Evolutionary conservation across 2,113 vertebrate species (phyloP).

Genomic region (Eubucco bourcierii): DNA sequence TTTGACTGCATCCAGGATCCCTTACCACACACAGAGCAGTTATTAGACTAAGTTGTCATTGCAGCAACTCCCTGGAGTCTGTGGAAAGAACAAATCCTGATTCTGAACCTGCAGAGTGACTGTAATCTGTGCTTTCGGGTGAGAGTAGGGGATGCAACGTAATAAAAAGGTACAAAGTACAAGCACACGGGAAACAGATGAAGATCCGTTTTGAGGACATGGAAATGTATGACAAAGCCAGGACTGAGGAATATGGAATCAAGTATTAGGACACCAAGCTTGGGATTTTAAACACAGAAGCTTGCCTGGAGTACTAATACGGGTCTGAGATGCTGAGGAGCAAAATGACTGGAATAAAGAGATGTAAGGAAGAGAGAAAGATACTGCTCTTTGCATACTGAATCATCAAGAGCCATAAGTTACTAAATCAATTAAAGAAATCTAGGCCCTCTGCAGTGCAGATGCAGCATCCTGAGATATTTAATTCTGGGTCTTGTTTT

Average conservation of each 20-base stretch:
- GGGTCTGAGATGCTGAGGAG: background rate
- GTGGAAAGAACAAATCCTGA: background rate
- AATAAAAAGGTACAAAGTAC: background rate
- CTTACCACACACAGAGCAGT: background rate
- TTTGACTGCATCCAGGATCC: background rate
- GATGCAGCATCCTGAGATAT: background rate
- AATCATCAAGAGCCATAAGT: background rate
- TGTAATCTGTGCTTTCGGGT: background rate
- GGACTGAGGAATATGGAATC: background rate
- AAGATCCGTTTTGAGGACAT: background rate
- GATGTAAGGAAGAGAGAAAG: background rate
- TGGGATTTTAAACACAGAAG: background rate
- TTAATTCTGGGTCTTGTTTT: background rate
- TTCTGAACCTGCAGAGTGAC: background rate
- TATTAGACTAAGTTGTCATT: background rate
- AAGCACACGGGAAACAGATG: background rate
- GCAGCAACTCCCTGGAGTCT: background rate
- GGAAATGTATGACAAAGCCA: background rate
- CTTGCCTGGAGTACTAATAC: background rate
- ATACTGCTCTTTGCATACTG: rapidly evolving
- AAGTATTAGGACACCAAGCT: background rate
- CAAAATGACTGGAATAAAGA: background rate
- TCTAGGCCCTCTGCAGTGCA: background rate
- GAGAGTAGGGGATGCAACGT: background rate
- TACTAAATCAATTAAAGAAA: background rate